phyloP scores from a whole-genome alignment of 2,113 vertebrate genomes.

The Bombycilla garrulus region DNA sequence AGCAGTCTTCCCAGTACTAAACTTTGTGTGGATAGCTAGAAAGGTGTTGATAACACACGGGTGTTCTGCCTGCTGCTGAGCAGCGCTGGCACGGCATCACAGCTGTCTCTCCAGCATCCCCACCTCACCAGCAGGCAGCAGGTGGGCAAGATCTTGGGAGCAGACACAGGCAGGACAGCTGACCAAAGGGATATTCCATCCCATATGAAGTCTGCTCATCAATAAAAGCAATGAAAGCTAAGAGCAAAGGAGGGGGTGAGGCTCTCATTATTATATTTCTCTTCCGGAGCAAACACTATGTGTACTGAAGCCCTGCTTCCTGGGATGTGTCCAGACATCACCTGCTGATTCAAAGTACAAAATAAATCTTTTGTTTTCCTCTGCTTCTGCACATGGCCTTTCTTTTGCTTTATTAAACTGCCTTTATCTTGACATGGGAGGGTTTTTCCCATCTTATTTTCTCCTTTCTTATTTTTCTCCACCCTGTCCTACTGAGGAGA shows the following conservation, averaged over 20 bases:
- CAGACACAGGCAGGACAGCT: background rate
- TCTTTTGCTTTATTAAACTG: background rate
- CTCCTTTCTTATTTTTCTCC: background rate
- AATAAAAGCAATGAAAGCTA: background rate
- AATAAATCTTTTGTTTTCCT: background rate
- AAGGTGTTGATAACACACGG: background rate
- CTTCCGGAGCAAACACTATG: rapidly evolving
- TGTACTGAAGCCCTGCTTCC: background rate
- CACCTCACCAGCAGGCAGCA: background rate
- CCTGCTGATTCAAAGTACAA: background rate
- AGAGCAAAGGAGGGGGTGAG: rapidly evolving
- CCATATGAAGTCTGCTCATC: background rate
- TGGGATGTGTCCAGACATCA: background rate
- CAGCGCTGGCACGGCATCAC: background rate
- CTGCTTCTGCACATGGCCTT: background rate
- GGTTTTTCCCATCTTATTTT: background rate
- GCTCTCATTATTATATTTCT: rapidly evolving
- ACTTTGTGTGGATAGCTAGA: background rate
- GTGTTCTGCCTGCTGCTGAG: background rate
- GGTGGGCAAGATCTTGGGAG: background rate
- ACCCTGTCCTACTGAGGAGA: background rate
- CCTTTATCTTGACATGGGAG: background rate
- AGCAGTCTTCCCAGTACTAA: background rate
- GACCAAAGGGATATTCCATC: background rate
- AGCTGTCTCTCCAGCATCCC: background rate